Evolutionary conservation across 2,888 invertebrate genomes (phyloP).

Genomic region (Tridacna crocea): DNA sequence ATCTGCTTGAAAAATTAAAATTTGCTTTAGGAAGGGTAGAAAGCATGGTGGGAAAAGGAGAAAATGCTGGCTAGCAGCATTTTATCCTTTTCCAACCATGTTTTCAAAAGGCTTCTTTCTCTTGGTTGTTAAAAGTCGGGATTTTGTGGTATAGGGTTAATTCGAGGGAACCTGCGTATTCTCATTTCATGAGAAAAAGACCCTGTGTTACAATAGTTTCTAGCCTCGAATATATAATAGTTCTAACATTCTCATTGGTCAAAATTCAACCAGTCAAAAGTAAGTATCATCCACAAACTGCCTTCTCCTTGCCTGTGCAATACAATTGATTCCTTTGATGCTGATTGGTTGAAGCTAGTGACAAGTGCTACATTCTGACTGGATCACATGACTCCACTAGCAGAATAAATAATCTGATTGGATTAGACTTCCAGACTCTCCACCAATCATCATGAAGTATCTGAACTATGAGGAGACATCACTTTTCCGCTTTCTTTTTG

Average conservation of each 20-base stretch:
- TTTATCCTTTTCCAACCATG: background rate
- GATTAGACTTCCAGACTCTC: constrained; percentile 15
- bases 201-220: too few relatives aligned
- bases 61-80: background rate
- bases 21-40: too few relatives aligned
- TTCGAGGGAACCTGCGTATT: constrained; percentile 8
- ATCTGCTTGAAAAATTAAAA: too few relatives aligned
- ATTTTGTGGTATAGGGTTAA: too few relatives aligned
- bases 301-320: background rate
- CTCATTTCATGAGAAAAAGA: too few relatives aligned
- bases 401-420: constrained; percentile 19
- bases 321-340: constrained; percentile 7
- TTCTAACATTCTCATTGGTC: background rate
- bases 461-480: constrained; percentile 64
- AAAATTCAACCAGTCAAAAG: background rate
- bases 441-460: constrained; percentile 61
- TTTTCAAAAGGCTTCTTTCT: too few relatives aligned
- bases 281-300: background rate
- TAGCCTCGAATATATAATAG: too few relatives aligned
- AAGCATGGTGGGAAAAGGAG: background rate
- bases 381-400: constrained; percentile 8
- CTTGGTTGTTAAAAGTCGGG: too few relatives aligned
- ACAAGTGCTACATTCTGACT: constrained; percentile 29
- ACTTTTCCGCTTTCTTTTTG: constrained; percentile 69
- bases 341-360: constrained; percentile 34